Conservation (phyloP, 2,797 vertebrate genomes). For the Pogonophryne albipinna region DNA sequence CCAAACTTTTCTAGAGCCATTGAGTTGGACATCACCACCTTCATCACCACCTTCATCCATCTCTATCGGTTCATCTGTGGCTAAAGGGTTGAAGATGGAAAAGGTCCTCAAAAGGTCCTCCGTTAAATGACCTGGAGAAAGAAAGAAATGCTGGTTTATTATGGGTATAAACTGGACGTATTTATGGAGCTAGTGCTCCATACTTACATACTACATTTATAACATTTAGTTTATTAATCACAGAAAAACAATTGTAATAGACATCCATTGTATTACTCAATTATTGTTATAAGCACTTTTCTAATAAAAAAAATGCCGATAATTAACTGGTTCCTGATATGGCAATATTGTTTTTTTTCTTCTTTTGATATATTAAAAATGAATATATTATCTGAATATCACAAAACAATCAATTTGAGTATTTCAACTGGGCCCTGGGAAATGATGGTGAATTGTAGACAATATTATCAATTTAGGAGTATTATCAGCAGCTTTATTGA, state of each 20-base stretch:
- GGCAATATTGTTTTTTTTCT: background rate
- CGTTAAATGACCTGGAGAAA: background rate
- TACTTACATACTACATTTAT: no score
- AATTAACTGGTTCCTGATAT: background rate
- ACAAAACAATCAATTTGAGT: no score
- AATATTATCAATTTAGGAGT: background rate
- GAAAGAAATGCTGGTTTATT: background rate
- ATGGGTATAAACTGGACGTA: background rate
- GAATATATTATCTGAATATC: background rate
- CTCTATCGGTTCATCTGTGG: conserved; percentile 42
- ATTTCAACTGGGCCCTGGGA: background rate
- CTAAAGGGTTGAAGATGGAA: accelerated
- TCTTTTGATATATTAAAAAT: background rate
- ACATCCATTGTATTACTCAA: no score
- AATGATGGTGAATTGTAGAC: background rate
- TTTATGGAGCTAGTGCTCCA: no score
- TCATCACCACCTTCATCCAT: accelerated
- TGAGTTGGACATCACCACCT: accelerated
- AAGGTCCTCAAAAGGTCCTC: conserved; percentile 30
- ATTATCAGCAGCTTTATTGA: background rate
- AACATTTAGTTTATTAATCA: no score
- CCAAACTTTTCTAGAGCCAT: accelerated
- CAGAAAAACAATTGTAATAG: no score
- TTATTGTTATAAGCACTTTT: no score
- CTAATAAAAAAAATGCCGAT: background rate